A percentile compares a stretch with the other conserved stretches of the same genome.
These are phyloP conservation scores for Dolichoris vasculosae DNA, from an alignment of 1,140 invertebrate species.

Conservation along the genomic window DNA sequence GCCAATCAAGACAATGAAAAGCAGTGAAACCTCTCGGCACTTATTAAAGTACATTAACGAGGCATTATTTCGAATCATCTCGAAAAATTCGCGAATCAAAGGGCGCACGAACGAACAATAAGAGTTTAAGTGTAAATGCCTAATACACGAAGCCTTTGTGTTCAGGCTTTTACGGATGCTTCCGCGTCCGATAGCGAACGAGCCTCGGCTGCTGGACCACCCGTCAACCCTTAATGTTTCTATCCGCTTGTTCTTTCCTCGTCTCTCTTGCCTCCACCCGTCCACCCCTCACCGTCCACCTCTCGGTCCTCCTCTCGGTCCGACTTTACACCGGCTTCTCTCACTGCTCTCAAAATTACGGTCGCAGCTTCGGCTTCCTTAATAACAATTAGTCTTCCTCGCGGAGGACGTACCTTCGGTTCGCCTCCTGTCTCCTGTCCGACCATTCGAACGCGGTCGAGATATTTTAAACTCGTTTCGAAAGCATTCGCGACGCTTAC, in stretches of 20 bases:
- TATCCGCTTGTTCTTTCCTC: slow-evolving; percentile 59
- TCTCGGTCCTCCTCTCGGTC: slow-evolving; percentile 54
- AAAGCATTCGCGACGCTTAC: too few species aligned
- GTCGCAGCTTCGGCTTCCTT: background rate
- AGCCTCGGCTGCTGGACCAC: slow-evolving; percentile 63
- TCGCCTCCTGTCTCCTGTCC: too few species aligned
- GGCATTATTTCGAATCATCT: slow-evolving; percentile 61
- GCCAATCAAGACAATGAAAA: slow-evolving; percentile 31
- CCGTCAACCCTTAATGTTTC: slow-evolving; percentile 67
- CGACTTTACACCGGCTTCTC: background rate
- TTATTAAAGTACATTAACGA: slow-evolving; percentile 52
- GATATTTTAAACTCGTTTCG: too few species aligned
- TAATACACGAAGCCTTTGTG: background rate
- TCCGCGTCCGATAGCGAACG: slow-evolving; percentile 40
- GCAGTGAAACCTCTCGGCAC: background rate
- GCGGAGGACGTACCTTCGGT: too few species aligned
- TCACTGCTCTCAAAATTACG: background rate
- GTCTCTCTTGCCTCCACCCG: too few species aligned
- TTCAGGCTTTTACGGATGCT: background rate
- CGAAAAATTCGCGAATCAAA: slow-evolving; percentile 30
- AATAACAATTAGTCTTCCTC: background rate
- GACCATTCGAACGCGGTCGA: too few species aligned
- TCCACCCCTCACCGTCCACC: too few species aligned
- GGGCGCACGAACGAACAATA: slow-evolving; percentile 1
- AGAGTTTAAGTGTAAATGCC: background rate